phyloP scores from a whole-genome alignment of 2,888 invertebrate species.

The Cyrtodaria siliqua region DNA sequence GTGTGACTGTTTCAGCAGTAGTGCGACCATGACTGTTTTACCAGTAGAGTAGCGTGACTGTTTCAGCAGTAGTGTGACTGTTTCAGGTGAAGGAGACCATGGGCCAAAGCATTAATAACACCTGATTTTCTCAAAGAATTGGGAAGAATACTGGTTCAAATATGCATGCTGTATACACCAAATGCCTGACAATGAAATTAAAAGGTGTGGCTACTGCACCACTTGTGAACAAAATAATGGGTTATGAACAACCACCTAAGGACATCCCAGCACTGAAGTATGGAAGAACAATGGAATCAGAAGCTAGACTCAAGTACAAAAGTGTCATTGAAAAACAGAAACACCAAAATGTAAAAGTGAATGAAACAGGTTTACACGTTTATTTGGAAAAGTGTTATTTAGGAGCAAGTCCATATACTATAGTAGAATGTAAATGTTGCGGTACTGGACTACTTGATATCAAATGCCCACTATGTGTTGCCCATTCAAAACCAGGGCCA shows the following conservation, averaged over 20 bases:
- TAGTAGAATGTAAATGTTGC: conserved; percentile 19
- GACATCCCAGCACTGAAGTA: conserved; percentile 1
- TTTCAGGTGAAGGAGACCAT: too few species aligned
- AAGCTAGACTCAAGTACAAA: neutral
- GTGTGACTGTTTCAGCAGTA: too few species aligned
- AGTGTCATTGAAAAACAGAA: neutral
- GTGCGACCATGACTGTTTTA: too few species aligned
- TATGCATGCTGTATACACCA: too few species aligned
- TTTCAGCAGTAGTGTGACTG: too few species aligned
- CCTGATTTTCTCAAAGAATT: too few species aligned
- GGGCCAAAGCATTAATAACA: neutral
- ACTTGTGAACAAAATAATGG: neutral
- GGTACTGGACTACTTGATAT: conserved; percentile 20
- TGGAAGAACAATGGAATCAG: neutral
- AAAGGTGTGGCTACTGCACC: too few species aligned
- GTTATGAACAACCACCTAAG: neutral
- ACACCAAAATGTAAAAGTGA: neutral
- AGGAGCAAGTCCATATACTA: conserved; percentile 10
- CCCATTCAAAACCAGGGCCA: neutral
- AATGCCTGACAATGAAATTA: neutral
- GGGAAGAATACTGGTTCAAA: too few species aligned
- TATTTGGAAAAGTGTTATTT: neutral
- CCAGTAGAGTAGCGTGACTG: too few species aligned
- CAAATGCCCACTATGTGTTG: conserved; percentile 7
- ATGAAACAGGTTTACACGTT: conserved; percentile 5